Evolutionary conservation across 2,797 vertebrate species (phyloP), one percentile per base, ranked within the genome.

Genomic region (Sebastiscus tertius): DNA sequence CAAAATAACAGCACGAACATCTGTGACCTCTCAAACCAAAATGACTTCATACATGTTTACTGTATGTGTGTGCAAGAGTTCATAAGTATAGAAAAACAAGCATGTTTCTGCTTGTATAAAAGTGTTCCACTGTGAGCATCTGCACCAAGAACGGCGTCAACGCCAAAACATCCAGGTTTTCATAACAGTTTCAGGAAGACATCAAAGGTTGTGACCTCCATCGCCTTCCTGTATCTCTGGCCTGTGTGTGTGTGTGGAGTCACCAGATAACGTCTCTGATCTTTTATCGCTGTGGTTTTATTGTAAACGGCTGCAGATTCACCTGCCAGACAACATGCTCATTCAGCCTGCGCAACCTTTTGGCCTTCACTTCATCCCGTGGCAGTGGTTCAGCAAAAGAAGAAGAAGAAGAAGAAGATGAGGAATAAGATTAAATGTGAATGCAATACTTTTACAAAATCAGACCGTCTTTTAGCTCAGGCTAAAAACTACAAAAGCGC

Each of bases 181-280:
- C 82, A 75, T 20, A 83, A 70, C 55, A 67, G 61, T 78, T 89
- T 80, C 75, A 84, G 86, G 82, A 85, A 94, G 39, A 87, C 84
- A 76, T 86, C 70, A 86, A 46, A 81, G 82, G 86, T 89, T 71
- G 72, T 84, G 90, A 91, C 90, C 86, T 90, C 79, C 67, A 63
- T 76, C 6, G 10, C 61, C 69, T 82, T 6, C 5, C 60, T 70
- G 14, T 61, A 73, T 89, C 82, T 80, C 29, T 24, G 60, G 4
- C 27, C 34, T 58, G n/a, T 33, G 68, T 69, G 56, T 85, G 73
- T 75, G 55, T 85, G 20, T 33, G 71, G 60, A 72, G 73, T 68
- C 73, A 56, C 59, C 79, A 77, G 86, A 91, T 90, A 65, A 16
- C 2, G 91, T 89, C 87, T 79, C 62, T 72, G 59, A 60, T 75